phyloP scores from a whole-genome alignment of 2,797 vertebrate species.

The Sebastes trivittatus region DNA sequence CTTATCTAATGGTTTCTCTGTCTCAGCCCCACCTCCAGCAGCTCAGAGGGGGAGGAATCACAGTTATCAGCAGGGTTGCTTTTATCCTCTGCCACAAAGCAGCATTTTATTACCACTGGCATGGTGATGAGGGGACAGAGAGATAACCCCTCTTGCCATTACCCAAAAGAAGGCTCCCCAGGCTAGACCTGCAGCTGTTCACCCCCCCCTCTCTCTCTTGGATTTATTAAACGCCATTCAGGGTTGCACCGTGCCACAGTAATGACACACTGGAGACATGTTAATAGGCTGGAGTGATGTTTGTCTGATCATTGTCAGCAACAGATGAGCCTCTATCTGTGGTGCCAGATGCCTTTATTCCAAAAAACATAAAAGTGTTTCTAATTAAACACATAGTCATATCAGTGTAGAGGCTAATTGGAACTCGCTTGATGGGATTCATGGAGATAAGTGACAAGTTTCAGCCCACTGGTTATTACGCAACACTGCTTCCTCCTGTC shows the following conservation, averaged over 20 bases:
- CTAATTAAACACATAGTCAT: constrained; percentile 61
- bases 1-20: constrained; percentile 57
- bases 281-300: constrained; percentile 33
- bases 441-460: constrained; percentile 54
- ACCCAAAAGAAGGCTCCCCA: constrained; percentile 15
- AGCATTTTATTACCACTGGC: constrained; percentile 55
- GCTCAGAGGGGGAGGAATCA: constrained; percentile 18
- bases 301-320: constrained; percentile 45
- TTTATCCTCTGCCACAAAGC: constrained; percentile 57
- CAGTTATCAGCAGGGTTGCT: constrained; percentile 48
- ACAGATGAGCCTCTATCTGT: constrained; percentile 52
- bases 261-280: constrained; percentile 28
- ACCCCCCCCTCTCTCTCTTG: not conserved
- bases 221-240: constrained; percentile 22
- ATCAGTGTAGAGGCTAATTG: constrained; percentile 67
- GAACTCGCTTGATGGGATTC: constrained; percentile 48
- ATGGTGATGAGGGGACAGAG: constrained; percentile 40
- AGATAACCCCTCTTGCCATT: constrained; percentile 16
- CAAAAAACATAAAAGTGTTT: constrained; percentile 55
- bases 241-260: constrained; percentile 1
- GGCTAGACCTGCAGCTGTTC: constrained; percentile 11
- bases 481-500: constrained; percentile 28
- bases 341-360: constrained; percentile 44
- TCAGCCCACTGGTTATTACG: constrained; percentile 42
- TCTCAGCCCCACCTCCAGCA: constrained; percentile 33